A percentile compares a stretch with the other conserved stretches of the same genome.
phyloP scores from a whole-genome alignment of 1,140 invertebrate species.

The Nixonia krombeini region DNA sequence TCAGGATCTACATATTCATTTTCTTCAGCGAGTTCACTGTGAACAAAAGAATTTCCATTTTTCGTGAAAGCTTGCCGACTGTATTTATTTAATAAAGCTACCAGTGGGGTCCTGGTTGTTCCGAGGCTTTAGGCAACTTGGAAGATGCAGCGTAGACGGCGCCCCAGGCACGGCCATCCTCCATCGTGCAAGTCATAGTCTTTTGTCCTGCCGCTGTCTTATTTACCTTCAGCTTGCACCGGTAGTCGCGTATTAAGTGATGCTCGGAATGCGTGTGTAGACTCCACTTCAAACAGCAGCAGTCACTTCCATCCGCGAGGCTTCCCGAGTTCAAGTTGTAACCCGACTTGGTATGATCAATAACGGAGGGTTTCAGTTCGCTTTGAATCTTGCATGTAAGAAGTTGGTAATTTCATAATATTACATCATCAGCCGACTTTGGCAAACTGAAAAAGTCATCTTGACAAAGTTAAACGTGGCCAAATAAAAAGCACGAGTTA shows the following conservation, averaged over 20 bases:
- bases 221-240: slow-evolving; percentile 57
- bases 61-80: slow-evolving; percentile 27
- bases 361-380: slow-evolving; percentile 13
- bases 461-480: no score
- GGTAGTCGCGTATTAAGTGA: slow-evolving; percentile 53
- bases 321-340: slow-evolving; percentile 10
- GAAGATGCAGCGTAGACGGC: slow-evolving; percentile 53
- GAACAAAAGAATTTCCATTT: slow-evolving; percentile 31
- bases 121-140: slow-evolving; percentile 39
- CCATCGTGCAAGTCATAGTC: slow-evolving; percentile 42
- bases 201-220: slow-evolving; percentile 58
- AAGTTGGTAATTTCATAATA: no score
- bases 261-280: slow-evolving; percentile 32
- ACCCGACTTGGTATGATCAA: no score
- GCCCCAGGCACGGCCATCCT: slow-evolving; percentile 44
- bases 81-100: slow-evolving; percentile 61
- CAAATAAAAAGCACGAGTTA: no score
- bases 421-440: no score
- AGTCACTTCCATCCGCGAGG: neutral
- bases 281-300: slow-evolving; percentile 31
- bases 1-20: slow-evolving; percentile 12
- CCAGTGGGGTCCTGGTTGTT: slow-evolving; percentile 18
- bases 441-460: no score
- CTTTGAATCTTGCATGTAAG: slow-evolving; percentile 16
- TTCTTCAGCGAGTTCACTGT: slow-evolving; percentile 1